Conservation (phyloP, 2,797 vertebrate genomes). For the Phoeniculus purpureus region DNA sequence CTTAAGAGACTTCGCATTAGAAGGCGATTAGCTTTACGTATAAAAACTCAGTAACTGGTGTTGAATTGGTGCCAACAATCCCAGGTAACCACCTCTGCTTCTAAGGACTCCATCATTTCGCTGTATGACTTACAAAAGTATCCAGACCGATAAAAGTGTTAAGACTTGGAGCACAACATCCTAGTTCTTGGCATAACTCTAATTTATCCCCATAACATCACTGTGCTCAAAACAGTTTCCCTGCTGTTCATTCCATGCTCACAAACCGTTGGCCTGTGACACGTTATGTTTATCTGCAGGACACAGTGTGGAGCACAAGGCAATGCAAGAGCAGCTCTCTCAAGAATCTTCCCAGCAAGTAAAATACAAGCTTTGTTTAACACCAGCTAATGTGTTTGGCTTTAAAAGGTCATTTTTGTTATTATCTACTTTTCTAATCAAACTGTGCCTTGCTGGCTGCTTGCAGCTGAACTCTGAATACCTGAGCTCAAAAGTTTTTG, state of each 20-base stretch:
- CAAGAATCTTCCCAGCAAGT: not conserved
- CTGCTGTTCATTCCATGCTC: not conserved
- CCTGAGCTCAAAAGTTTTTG: not conserved
- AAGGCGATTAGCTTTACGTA: conserved; percentile 23
- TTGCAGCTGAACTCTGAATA: not conserved
- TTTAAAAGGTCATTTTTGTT: not conserved
- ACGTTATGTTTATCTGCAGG: not conserved
- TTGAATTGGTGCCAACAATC: not conserved
- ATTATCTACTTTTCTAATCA: not conserved
- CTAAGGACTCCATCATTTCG: not conserved
- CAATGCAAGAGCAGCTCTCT: not conserved
- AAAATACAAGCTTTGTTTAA: not conserved
- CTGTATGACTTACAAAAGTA: not conserved
- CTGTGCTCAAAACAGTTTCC: not conserved
- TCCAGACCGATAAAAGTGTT: not conserved
- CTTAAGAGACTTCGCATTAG: conserved; percentile 26
- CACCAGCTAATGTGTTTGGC: not conserved
- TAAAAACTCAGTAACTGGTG: not conserved
- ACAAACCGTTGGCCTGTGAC: not conserved
- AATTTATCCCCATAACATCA: not conserved
- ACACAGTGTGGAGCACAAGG: not conserved
- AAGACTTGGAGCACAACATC: not conserved
- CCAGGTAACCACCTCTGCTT: not conserved
- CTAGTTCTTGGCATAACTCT: not conserved
- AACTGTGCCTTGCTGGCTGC: not conserved